phyloP scores from a whole-genome alignment of 1,140 invertebrate species.

The Aricia agestis region DNA sequence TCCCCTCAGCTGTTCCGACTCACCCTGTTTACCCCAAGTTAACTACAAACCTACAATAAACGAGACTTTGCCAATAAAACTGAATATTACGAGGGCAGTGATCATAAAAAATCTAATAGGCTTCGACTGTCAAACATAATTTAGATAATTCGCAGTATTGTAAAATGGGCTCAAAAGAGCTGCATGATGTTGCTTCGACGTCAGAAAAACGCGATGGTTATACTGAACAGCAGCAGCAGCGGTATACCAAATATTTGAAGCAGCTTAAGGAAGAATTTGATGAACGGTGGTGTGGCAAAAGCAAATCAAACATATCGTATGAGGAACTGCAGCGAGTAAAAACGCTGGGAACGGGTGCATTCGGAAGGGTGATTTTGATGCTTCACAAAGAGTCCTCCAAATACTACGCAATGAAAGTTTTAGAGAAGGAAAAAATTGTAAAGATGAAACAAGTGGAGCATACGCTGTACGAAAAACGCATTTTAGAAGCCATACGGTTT shows the following conservation, averaged over 20 bases:
- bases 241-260: conserved; percentile 55
- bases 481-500: conserved; percentile 88
- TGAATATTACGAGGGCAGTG: neutral
- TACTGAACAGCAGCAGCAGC: conserved; percentile 56
- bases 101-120: conserved; percentile 6
- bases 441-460: conserved; percentile 92
- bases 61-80: neutral
- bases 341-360: conserved; percentile 91
- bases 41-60: neutral
- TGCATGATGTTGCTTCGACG: conserved; percentile 28
- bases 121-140: neutral
- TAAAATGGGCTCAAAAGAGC: neutral
- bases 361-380: conserved; percentile 91
- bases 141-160: neutral
- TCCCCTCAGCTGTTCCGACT: conserved; percentile 45
- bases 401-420: conserved; percentile 93
- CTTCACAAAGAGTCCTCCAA: conserved; percentile 78
- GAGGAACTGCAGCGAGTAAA: conserved; percentile 54
- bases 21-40: conserved; percentile 3
- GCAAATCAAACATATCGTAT: conserved; percentile 41
- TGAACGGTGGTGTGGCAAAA: conserved; percentile 48
- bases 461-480: conserved; percentile 90
- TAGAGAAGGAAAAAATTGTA: conserved; percentile 92
- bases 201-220: conserved; percentile 53
- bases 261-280: conserved; percentile 61